Conservation (phyloP, 2,888 invertebrate species). For the Portevinia maculata region DNA sequence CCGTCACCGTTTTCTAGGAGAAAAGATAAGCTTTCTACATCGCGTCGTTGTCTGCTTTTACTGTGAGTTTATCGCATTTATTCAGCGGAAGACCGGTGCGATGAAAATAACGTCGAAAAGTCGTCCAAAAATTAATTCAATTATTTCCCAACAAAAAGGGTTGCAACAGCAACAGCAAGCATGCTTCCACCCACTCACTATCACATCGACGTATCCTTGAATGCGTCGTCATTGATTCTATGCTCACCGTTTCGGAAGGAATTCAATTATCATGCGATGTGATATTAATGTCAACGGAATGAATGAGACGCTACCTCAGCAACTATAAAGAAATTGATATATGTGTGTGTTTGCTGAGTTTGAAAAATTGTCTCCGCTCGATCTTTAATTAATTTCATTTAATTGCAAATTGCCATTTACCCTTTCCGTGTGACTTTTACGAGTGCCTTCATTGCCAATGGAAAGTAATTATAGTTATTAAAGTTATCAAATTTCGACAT, state of each 20-base stretch:
- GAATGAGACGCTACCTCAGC: slow-evolving; percentile 25
- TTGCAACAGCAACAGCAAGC: slow-evolving; percentile 1
- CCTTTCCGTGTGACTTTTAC: neutral
- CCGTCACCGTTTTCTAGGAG: slow-evolving; percentile 14
- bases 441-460: neutral
- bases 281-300: slow-evolving; percentile 51
- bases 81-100: slow-evolving; percentile 47
- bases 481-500: neutral
- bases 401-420: slow-evolving; percentile 33
- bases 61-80: slow-evolving; percentile 42
- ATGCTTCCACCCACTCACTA: neutral
- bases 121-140: slow-evolving; percentile 58
- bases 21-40: slow-evolving; percentile 55
- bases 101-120: slow-evolving; percentile 29
- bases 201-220: neutral
- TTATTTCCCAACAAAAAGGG: slow-evolving; percentile 51
- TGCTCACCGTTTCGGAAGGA: slow-evolving; percentile 49
- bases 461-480: slow-evolving; percentile 20
- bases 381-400: slow-evolving; percentile 37
- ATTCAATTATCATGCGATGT: slow-evolving; percentile 62
- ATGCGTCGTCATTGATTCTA: slow-evolving; percentile 39
- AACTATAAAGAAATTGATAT: slow-evolving; percentile 22
- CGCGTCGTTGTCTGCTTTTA: slow-evolving; percentile 6
- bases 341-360: neutral
- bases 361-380: neutral